Base-by-base conservation (phyloP, 2,797 vertebrate genomes). In the Enteromius anoplus region DNA sequence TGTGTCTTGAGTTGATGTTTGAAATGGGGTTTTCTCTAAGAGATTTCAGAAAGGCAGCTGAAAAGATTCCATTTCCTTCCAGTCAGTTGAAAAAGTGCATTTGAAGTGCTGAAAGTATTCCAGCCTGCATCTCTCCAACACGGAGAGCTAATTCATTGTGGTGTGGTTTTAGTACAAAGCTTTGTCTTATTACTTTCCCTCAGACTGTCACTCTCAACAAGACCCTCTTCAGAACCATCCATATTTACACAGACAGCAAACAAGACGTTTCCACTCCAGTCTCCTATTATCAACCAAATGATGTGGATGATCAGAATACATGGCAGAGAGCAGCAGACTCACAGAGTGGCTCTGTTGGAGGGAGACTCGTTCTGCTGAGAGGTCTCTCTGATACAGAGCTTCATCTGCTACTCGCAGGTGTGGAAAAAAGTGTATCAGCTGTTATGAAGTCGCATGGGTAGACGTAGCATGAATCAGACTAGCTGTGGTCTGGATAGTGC, bases 271-370 rank as follows among this genome's bases (percentile, higher is more conserved):
- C 51, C 64, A 75, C 60, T 69, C 71, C 11, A 75, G 55, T 85
- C 66, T 75, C 9, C 29, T 40, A 32, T 85, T 87, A 85, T 84
- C 53, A 60, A 64, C 65, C 86, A 69, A 85, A 85, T 81, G 70
- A 87, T 64, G 49, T 55, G 78, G 58, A 72, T 75, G 69, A 83
- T 81, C 79, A 60, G 60, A 81, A 80, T 47, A 40, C 45, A 73
- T 85, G 81, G 71, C 80, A 76, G 78, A 49, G 71, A 80, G 71
- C 32, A 66, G 23, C 62, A 37, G 70, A 62, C 70, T 81, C n/a
- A 40, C 58, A 85, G 80, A 76, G 65, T 49, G 80, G 15, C 45
- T 79, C 73, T 87, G 80, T 75, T 23, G 60, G 70, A 72, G 11
- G 26, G 26, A 68, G 78, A 5, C 62, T 60, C 37, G 21, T 72